Conservation (phyloP, 2,888 invertebrate genomes). For the Masnerella sp. region DNA sequence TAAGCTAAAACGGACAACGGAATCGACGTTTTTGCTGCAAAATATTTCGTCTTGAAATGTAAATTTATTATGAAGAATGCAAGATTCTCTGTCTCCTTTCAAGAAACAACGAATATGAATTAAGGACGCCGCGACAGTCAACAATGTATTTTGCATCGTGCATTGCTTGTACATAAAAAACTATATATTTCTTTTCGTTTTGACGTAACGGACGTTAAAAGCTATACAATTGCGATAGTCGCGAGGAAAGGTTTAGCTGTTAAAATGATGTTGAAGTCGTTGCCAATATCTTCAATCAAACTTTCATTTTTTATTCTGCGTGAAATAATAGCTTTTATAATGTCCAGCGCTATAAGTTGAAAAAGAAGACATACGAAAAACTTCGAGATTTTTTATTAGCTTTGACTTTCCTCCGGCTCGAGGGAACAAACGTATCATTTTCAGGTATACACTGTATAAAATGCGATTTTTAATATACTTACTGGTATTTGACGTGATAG, state of each 20-base stretch:
- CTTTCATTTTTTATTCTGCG: conserved; percentile 35
- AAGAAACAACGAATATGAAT: conserved; percentile 60
- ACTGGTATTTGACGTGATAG: no score
- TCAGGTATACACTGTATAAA: no score
- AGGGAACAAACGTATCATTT: no score
- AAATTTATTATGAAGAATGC: conserved; percentile 46
- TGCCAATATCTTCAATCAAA: conserved; percentile 37
- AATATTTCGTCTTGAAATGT: conserved; percentile 47
- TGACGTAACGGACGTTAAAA: conserved; percentile 15
- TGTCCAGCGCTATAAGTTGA: no score
- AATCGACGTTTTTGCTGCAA: conserved; percentile 44
- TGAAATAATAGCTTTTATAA: conserved; percentile 20
- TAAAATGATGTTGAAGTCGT: conserved; percentile 35
- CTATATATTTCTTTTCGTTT: conserved; percentile 12
- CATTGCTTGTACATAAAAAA: conserved; percentile 49
- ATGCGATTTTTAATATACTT: no score
- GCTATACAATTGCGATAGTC: conserved; percentile 10
- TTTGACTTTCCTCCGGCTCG: no score
- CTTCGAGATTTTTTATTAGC: no score
- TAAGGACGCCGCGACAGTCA: conserved; percentile 50
- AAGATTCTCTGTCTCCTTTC: conserved; percentile 52
- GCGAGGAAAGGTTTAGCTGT: conserved; percentile 40
- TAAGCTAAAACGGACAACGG: conserved; percentile 25
- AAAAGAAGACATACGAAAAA: no score
- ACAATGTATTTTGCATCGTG: conserved; percentile 52